Percentiles rank a stretch among this genome's conserved stretches.
phyloP scores from a whole-genome alignment of 1,140 invertebrate genomes.

The Eufriesea mexicana region DNA sequence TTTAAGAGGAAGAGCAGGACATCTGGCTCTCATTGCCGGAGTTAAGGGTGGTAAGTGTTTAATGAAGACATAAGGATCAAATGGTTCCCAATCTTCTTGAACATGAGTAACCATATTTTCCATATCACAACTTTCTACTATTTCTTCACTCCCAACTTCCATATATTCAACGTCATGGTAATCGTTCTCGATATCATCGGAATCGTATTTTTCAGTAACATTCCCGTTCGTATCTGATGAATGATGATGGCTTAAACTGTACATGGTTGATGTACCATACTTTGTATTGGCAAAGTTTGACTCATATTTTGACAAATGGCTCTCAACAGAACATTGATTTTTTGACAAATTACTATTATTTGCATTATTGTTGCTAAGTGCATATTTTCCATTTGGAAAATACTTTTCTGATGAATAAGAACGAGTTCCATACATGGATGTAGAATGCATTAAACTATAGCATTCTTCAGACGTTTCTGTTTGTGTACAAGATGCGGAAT shows the following conservation, averaged over 20 bases:
- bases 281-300: constrained; percentile 64
- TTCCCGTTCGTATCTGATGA: constrained; percentile 76
- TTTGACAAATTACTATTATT: constrained; percentile 70
- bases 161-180: constrained; percentile 80
- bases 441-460: constrained; percentile 76
- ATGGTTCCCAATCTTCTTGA: constrained; percentile 90
- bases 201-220: constrained; percentile 73
- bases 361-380: constrained; percentile 76
- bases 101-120: constrained; percentile 84
- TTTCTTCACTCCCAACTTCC: constrained; percentile 80
- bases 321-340: constrained; percentile 64
- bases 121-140: constrained; percentile 82
- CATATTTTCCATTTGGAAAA: constrained; percentile 70
- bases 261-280: constrained; percentile 67
- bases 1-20: constrained; percentile 95
- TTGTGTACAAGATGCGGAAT: constrained; percentile 73
- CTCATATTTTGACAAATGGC: constrained; percentile 71
- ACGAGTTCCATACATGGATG: constrained; percentile 71
- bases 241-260: constrained; percentile 67
- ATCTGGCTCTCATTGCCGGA: constrained; percentile 91
- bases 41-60: constrained; percentile 95
- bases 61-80: constrained; percentile 96
- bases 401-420: constrained; percentile 70
- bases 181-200: constrained; percentile 72
- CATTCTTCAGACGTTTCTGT: constrained; percentile 74